Percentiles rank a stretch among this genome's conserved stretches.
Conservation (phyloP, 2,113 vertebrate species). For the Perognathus longimembris region DNA sequence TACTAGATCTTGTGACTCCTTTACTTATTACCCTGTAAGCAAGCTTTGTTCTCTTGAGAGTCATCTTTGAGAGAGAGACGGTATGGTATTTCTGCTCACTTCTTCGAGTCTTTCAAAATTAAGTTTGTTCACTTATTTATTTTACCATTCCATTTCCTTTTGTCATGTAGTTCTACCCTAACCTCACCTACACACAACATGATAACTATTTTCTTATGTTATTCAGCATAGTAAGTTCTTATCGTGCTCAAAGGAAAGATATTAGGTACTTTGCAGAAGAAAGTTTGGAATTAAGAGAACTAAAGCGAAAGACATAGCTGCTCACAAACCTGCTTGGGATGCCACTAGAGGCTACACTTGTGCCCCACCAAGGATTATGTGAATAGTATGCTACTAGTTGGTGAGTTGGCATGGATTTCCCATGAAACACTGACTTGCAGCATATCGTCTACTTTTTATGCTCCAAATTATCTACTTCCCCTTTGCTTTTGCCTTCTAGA, state of each 20-base stretch:
- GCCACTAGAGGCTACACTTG: not conserved
- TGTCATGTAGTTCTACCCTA: conserved; percentile 30
- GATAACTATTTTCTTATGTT: conserved; percentile 53
- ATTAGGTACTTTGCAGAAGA: not conserved
- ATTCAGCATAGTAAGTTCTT: conserved; percentile 29
- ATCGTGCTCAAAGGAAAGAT: not conserved
- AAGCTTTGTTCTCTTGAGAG: not conserved
- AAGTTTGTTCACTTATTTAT: not conserved
- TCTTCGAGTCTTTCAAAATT: conserved; percentile 14
- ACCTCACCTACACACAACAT: not conserved
- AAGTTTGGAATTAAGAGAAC: not conserved
- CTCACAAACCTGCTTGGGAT: not conserved
- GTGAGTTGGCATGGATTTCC: not conserved
- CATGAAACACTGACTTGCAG: not conserved
- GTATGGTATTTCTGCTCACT: not conserved
- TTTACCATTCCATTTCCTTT: not conserved
- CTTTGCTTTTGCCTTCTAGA: not conserved
- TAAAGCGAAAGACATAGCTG: not conserved
- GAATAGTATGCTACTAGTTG: not conserved
- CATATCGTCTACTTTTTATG: not conserved
- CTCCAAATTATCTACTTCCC: not conserved
- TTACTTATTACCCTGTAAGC: not conserved
- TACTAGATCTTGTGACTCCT: not conserved
- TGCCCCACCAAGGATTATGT: accelerated
- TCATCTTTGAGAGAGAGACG: conserved; percentile 4